Evolutionary conservation across 2,113 vertebrate genomes (phyloP).

Genomic region (Oncorhynchus keta): DNA sequence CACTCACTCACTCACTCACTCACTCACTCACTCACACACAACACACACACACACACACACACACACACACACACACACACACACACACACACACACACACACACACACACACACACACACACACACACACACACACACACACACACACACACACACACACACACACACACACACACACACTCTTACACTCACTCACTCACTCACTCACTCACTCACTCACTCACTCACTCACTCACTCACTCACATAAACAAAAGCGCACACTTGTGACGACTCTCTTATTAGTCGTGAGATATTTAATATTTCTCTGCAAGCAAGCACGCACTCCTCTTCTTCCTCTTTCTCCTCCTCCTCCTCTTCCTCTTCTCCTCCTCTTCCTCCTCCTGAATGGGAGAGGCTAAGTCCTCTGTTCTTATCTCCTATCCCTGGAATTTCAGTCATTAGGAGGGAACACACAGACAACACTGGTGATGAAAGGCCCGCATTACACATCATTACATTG

Average conservation of each 20-base stretch:
- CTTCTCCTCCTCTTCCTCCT: not conserved
- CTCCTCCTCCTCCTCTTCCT: too few species aligned
- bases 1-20: accelerated
- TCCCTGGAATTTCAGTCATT: not conserved
- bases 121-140: too few species aligned
- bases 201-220: not conserved
- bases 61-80: not conserved
- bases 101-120: too few species aligned
- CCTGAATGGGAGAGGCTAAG: not conserved
- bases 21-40: not conserved
- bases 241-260: not conserved
- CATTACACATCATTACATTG: constrained; percentile 5
- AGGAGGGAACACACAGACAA: not conserved
- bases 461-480: constrained; percentile 13
- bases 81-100: too few species aligned
- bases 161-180: too few species aligned
- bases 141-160: too few species aligned
- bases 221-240: accelerated
- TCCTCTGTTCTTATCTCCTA: not conserved
- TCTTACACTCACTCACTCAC: not conserved
- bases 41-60: not conserved
- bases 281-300: too few species aligned
- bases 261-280: too few species aligned
- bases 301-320: too few species aligned
- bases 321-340: not conserved